These are phyloP conservation scores for Brachionichthys hirsutus DNA, from an alignment of 2,113 vertebrate genomes.

Conservation along the genomic window DNA sequence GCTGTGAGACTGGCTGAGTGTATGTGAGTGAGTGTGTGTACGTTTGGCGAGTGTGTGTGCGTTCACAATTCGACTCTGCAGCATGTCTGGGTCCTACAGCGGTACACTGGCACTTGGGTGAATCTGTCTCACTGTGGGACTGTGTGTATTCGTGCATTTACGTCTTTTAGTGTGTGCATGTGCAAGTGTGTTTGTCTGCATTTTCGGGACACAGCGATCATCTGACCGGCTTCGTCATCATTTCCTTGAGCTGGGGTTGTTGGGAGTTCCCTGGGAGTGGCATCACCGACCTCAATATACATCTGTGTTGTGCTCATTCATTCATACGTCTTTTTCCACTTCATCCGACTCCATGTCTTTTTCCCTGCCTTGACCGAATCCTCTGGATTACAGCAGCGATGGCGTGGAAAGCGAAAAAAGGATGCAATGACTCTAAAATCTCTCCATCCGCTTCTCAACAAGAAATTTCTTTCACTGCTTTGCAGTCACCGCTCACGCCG, in stretches of 20 bases:
- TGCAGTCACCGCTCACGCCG: neutral
- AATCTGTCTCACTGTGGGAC: slow-evolving; percentile 30
- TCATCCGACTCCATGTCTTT: slow-evolving; percentile 6
- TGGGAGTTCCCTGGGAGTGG: slow-evolving; percentile 74
- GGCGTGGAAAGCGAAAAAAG: neutral
- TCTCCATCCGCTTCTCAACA: neutral
- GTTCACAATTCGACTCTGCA: slow-evolving; percentile 57
- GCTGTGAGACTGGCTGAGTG: slow-evolving; percentile 52
- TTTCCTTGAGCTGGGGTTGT: slow-evolving; percentile 66
- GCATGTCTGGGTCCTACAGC: slow-evolving; percentile 64
- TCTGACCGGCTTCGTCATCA: slow-evolving; percentile 85
- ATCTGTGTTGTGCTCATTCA: slow-evolving; percentile 38
- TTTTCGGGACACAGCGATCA: slow-evolving; percentile 87
- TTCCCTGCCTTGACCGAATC: slow-evolving; percentile 6
- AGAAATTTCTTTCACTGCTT: neutral
- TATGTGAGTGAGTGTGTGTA: slow-evolving; percentile 23
- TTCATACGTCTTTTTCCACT: neutral
- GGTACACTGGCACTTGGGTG: slow-evolving; percentile 43
- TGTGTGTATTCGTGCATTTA: slow-evolving; percentile 33
- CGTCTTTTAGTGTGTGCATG: slow-evolving; percentile 12
- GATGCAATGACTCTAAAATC: neutral
- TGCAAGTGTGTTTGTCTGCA: slow-evolving; percentile 55
- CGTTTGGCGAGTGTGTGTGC: slow-evolving; percentile 12
- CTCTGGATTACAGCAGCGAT: slow-evolving; percentile 21
- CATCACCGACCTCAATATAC: slow-evolving; percentile 68